Conservation (phyloP, 2,113 vertebrate genomes). For the human (Homo sapiens) region DNA sequence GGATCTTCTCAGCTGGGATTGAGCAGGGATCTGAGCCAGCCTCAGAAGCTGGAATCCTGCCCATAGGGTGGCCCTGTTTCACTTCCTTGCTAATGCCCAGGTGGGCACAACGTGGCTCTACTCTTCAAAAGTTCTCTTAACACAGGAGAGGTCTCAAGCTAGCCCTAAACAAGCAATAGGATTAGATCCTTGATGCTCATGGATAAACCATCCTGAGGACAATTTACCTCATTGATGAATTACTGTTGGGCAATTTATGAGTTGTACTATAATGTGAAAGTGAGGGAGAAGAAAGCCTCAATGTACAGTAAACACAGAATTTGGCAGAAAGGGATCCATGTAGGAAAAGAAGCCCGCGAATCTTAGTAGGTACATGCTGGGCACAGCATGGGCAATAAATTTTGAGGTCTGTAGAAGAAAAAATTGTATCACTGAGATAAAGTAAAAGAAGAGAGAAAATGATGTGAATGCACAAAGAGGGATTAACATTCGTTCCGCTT, state of each 20-base stretch:
- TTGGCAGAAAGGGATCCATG: neutral
- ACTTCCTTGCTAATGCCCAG: neutral
- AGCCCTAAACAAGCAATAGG: neutral
- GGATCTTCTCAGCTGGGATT: neutral
- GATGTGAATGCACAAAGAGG: neutral
- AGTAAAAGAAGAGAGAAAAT: conserved; percentile 28
- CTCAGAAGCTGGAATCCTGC: neutral
- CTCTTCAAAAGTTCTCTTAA: neutral
- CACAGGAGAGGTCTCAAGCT: neutral
- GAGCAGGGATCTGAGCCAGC: neutral
- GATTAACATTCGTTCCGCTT: neutral
- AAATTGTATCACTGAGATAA: conserved; percentile 39
- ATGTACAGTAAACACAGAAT: conserved; percentile 24
- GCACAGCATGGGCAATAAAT: conserved; percentile 27
- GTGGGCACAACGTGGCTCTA: neutral
- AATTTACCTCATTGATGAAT: conserved; percentile 21
- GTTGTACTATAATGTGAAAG: neutral
- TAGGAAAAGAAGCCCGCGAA: conserved; percentile 17
- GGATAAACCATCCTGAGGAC: neutral
- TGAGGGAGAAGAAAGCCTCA: neutral
- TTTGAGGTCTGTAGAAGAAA: conserved; percentile 48
- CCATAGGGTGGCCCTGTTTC: neutral
- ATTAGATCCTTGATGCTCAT: neutral
- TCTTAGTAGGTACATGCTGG: conserved; percentile 1
- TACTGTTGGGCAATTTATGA: conserved; percentile 2